phyloP scores from a whole-genome alignment of 2,797 vertebrate genomes.

The Rhinatrema bivittatum region DNA sequence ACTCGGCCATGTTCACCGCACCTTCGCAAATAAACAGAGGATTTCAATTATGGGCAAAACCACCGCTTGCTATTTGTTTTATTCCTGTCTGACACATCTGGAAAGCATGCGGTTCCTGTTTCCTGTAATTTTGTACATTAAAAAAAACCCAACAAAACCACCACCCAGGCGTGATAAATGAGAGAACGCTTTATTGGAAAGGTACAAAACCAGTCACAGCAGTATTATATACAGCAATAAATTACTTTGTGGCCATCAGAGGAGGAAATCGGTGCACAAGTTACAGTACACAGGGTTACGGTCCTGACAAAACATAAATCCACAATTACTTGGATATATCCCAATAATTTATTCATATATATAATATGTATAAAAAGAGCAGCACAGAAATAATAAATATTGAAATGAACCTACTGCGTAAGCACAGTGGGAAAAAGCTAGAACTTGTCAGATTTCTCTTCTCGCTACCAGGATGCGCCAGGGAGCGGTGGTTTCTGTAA shows the following conservation, averaged over 20 bases:
- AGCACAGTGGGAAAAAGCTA: constrained; percentile 38
- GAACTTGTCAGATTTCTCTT: constrained; percentile 31
- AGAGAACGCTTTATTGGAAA: constrained; percentile 84
- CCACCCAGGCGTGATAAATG: too few species aligned
- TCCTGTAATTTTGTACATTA: too few species aligned
- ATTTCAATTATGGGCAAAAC: too few species aligned
- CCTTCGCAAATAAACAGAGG: too few species aligned
- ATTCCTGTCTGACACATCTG: too few species aligned
- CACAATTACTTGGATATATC: constrained; percentile 70
- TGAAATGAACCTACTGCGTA: constrained; percentile 63
- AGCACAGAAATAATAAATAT: constrained; percentile 91
- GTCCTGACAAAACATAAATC: constrained; percentile 62
- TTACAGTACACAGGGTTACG: constrained; percentile 49
- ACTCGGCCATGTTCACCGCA: too few species aligned
- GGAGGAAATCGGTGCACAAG: constrained; percentile 59
- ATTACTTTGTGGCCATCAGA: constrained; percentile 76
- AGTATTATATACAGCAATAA: constrained; percentile 81
- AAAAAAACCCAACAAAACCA: too few species aligned
- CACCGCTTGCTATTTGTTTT: too few species aligned
- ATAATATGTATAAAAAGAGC: constrained; percentile 64
- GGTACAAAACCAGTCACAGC: constrained; percentile 82
- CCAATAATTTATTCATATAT: constrained; percentile 84
- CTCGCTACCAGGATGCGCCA: too few species aligned
- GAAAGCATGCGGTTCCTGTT: too few species aligned
- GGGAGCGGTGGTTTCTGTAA: too few species aligned